Conservation (phyloP, 2,113 vertebrate genomes). For the Cavia aperea region DNA sequence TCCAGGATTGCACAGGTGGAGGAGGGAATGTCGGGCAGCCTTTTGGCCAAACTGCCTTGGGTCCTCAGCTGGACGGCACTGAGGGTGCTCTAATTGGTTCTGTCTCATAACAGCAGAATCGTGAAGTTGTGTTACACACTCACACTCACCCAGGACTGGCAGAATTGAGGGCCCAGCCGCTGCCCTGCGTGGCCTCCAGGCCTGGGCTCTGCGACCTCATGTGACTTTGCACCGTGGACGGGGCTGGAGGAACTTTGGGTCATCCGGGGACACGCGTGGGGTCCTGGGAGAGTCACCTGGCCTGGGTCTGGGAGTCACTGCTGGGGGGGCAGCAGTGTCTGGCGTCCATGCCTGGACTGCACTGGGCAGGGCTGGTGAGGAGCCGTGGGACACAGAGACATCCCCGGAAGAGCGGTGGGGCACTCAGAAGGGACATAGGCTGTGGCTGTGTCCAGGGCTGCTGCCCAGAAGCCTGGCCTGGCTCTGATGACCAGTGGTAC, state of each 20-base stretch:
- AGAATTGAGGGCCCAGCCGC: no score
- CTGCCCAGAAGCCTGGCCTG: background rate
- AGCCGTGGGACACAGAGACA: background rate
- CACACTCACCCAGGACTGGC: fast-evolving
- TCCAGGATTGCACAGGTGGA: fast-evolving
- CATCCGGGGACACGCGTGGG: fast-evolving
- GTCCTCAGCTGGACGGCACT: background rate
- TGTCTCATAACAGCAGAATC: background rate
- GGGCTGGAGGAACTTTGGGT: fast-evolving
- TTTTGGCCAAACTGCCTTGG: background rate
- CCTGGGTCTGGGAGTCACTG: fast-evolving
- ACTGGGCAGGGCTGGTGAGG: background rate
- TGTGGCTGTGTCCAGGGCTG: background rate
- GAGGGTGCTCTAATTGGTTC: background rate
- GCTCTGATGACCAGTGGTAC: background rate
- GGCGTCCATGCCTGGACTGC: background rate
- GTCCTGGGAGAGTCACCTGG: background rate
- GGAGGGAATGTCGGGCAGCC: fast-evolving
- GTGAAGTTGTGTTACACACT: no score
- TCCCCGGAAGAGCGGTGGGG: background rate
- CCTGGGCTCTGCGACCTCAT: background rate
- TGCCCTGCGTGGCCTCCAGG: fast-evolving
- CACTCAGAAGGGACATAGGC: background rate
- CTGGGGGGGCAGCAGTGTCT: background rate
- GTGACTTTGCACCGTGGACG: fast-evolving